phyloP scores from a whole-genome alignment of 2,797 vertebrate species.

The Liasis olivaceus region DNA sequence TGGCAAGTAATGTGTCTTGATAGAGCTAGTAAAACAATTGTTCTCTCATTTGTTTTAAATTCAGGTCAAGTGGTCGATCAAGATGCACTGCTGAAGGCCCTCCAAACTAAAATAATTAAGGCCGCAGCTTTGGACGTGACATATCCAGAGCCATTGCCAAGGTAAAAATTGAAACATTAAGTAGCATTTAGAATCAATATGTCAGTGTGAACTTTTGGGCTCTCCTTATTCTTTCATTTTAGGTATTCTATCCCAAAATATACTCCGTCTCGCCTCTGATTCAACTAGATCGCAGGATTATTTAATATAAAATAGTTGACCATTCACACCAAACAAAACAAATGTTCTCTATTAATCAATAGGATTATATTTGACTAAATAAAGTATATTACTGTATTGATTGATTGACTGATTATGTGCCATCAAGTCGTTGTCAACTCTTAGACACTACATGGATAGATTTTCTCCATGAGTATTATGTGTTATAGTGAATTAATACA shows the following conservation, averaged over 20 bases:
- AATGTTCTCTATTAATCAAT: neutral
- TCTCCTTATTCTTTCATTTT: neutral
- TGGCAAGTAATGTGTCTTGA: neutral
- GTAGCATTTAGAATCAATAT: neutral
- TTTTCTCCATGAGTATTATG: neutral
- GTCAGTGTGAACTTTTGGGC: neutral
- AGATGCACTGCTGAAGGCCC: conserved; percentile 77
- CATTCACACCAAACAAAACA: neutral
- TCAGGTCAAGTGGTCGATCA: conserved; percentile 81
- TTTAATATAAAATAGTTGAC: neutral
- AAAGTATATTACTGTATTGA: neutral
- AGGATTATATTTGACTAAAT: neutral
- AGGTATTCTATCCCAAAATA: neutral
- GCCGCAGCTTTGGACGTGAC: conserved; percentile 82
- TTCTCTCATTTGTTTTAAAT: conserved; percentile 10
- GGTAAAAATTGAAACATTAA: conserved; percentile 57
- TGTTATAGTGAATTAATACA: neutral
- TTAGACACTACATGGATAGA: neutral
- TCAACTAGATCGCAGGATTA: neutral
- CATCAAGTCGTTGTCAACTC: neutral
- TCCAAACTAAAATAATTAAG: conserved; percentile 72
- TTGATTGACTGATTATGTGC: neutral
- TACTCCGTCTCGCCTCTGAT: neutral
- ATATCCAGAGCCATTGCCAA: conserved; percentile 79
- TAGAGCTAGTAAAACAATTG: neutral